Percentiles rank a stretch among this genome's conserved stretches.
Conservation (phyloP, 2,113 vertebrate genomes). For the Alexandromys fortis region DNA sequence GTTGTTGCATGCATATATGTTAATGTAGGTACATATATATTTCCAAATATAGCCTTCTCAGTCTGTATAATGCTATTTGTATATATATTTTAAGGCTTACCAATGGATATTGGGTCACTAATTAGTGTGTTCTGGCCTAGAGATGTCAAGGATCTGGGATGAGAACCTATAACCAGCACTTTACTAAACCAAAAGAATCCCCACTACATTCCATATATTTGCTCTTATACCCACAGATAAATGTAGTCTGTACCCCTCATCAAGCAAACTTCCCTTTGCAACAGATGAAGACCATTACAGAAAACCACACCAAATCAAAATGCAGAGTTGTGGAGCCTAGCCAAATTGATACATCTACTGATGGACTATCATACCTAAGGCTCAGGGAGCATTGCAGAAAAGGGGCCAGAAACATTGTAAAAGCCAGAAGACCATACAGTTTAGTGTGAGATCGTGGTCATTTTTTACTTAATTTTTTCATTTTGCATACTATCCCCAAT, state of each 20-base stretch:
- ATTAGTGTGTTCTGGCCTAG: background rate
- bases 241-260: background rate
- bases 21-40: background rate
- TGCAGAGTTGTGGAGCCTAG: background rate
- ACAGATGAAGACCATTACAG: background rate
- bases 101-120: background rate
- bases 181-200: background rate
- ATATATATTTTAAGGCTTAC: background rate
- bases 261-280: background rate
- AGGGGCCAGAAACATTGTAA: background rate
- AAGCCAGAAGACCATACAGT: background rate
- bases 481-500: no score
- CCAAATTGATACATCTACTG: background rate
- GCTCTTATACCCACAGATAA: background rate
- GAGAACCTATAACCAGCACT: background rate
- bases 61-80: background rate
- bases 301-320: background rate
- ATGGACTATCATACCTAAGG: background rate
- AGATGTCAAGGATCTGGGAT: background rate
- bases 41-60: background rate
- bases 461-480: background rate
- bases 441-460: background rate
- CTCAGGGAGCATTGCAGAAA: background rate
- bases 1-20: background rate
- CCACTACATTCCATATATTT: background rate